Conservation (phyloP, 2,113 vertebrate species). For the Lontra canadensis region DNA sequence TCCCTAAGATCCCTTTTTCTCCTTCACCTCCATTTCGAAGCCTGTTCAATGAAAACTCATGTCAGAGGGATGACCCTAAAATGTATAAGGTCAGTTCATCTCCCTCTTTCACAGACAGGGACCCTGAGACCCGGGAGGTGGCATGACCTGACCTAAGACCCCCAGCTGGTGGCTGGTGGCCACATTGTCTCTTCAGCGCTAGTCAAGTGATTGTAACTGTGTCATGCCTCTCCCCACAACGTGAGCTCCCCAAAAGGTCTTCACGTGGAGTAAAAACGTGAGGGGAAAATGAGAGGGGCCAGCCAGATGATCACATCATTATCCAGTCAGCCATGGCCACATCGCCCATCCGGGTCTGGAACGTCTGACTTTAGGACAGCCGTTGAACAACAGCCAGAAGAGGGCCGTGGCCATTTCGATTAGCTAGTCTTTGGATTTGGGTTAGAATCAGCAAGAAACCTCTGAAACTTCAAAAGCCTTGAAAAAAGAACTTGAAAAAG, state of each 20-base stretch:
- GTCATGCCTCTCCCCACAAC: neutral
- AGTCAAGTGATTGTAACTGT: neutral
- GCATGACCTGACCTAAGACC: neutral
- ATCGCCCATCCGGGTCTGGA: neutral
- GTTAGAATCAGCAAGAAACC: conserved; percentile 18
- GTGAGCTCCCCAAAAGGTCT: neutral
- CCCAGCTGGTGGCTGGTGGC: neutral
- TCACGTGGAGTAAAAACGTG: neutral
- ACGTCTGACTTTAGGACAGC: neutral
- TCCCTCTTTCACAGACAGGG: neutral
- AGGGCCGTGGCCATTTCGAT: neutral
- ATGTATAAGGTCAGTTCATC: neutral
- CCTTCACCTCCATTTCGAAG: neutral
- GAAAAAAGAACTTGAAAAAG: neutral
- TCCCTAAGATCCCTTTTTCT: neutral
- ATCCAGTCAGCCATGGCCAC: neutral
- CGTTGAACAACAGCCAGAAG: neutral
- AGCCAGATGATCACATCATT: neutral
- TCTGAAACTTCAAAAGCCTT: neutral
- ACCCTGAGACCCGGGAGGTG: neutral
- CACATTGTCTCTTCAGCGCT: neutral
- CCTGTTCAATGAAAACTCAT: neutral
- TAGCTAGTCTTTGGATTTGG: neutral
- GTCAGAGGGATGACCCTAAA: neutral
- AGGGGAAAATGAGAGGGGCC: neutral